These are phyloP conservation scores for Xiphophorus maculatus DNA, from an alignment of 2,113 vertebrate species.

Conservation along the genomic window DNA sequence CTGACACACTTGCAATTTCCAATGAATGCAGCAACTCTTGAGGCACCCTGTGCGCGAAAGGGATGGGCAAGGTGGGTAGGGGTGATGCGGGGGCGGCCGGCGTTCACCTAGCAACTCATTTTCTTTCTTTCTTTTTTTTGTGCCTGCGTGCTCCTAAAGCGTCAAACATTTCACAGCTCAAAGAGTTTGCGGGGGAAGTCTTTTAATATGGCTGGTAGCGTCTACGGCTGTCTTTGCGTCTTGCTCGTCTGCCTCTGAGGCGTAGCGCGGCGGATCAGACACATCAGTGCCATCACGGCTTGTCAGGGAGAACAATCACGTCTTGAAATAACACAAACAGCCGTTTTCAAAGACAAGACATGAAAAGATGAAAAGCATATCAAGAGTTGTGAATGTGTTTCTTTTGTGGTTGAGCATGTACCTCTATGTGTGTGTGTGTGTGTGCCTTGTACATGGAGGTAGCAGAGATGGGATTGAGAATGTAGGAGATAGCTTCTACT, in stretches of 20 bases:
- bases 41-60: slow-evolving; percentile 29
- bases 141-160: slow-evolving; percentile 39
- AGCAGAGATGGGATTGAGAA: slow-evolving; percentile 25
- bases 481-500: slow-evolving; percentile 41
- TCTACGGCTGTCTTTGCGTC: slow-evolving; percentile 45
- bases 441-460: slow-evolving; percentile 20
- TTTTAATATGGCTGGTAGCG: slow-evolving; percentile 61
- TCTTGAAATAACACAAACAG: slow-evolving; percentile 75
- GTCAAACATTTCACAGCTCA: slow-evolving; percentile 72
- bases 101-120: slow-evolving; percentile 68
- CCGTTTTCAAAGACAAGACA: slow-evolving; percentile 69
- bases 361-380: slow-evolving; percentile 64
- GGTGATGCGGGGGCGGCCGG: slow-evolving; percentile 1
- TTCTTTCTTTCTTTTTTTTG: background rate
- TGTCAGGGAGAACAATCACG: slow-evolving; percentile 65
- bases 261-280: slow-evolving; percentile 64
- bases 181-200: slow-evolving; percentile 60
- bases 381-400: slow-evolving; percentile 46
- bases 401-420: background rate
- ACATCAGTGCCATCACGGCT: slow-evolving; percentile 60
- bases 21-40: slow-evolving; percentile 64
- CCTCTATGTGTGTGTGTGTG: background rate
- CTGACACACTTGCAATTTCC: slow-evolving; percentile 68
- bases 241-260: slow-evolving; percentile 63
- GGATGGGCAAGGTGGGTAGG: background rate